Evolutionary conservation across 2,888 invertebrate genomes (phyloP).

Genomic region (Gymnoscelis rufifasciata): DNA sequence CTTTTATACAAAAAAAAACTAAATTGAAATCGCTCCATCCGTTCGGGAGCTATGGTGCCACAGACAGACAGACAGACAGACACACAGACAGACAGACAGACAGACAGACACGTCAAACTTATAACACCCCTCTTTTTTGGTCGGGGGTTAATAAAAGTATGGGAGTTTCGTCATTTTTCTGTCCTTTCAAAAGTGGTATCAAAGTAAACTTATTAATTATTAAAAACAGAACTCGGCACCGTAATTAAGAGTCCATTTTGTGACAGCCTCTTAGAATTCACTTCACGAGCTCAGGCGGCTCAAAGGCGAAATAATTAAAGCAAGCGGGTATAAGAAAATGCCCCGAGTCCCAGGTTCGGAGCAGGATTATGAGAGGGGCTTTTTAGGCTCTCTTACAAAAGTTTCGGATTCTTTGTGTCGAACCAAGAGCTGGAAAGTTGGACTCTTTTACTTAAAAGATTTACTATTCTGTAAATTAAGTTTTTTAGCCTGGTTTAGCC

Average conservation of each 20-base stretch:
- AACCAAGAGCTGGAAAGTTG: not conserved
- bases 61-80: too few relatives aligned
- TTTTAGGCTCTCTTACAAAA: conserved; percentile 5
- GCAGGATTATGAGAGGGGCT: conserved; percentile 11
- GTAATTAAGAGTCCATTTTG: conserved; percentile 76
- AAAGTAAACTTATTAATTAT: conserved; percentile 65
- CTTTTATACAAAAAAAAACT: too few relatives aligned
- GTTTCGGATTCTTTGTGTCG: not conserved
- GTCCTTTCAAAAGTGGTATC: conserved; percentile 26
- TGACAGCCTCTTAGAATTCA: conserved; percentile 75
- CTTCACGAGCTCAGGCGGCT: conserved; percentile 59
- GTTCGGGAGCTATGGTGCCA: too few relatives aligned
- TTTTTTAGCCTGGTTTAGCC: too few relatives aligned
- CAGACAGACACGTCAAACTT: too few relatives aligned
- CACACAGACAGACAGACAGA: too few relatives aligned
- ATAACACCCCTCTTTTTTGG: too few relatives aligned
- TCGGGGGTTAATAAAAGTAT: not conserved
- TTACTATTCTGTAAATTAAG: too few relatives aligned
- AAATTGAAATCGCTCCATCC: too few relatives aligned
- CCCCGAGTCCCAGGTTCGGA: conserved; percentile 38
- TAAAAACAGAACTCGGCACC: conserved; percentile 63
- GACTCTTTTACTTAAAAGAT: not conserved
- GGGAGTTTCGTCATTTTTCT: conserved; percentile 7
- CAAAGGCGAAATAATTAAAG: conserved; percentile 76
- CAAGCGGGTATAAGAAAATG: conserved; percentile 65